Evolutionary conservation across 1,140 invertebrate species (phyloP), one percentile per base, ranked within the genome.

Genomic region (Drosophila pectinifera): DNA sequence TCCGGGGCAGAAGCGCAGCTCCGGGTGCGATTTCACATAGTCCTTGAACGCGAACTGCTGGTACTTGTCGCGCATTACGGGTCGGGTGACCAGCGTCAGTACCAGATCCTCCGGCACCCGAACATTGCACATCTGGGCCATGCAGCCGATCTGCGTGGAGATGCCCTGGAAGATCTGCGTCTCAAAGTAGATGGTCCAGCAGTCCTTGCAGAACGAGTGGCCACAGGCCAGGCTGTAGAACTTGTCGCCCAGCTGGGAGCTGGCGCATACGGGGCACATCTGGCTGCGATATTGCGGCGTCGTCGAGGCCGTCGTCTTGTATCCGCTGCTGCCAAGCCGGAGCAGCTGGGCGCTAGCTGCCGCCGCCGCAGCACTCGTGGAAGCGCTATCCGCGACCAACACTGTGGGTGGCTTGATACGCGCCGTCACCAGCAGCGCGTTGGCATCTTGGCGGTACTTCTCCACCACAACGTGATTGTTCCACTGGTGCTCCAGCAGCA

Each of bases 21-120:
- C 94, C 10, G 97, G 97, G 93, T 98, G 97, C 51, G 97, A 97
- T 91, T 96, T 97, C 1, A 99, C 97, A 93, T 99, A 98, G 93
- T 99, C 98, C 86, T 97, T 95, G 92, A 99, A 99, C 72, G 97
- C 96, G 92, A 98, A 98, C 76, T 98, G 96, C 91, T 99, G 97
- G 94, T 99, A 99, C 89, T 97, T 97, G 89, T 98, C 97, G 61
- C 97, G 93, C 85, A 98, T 94, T 24, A 94, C 94, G 28, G 96
- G 95, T 89, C 96, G 96, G 43, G 94, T 95, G 16, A 99, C 93
- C 77, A 98, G 94, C 49, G 95, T 95, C 46, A 98, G 93, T 22
- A 99, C 97, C 94, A 99, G 98, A 92, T 99, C 98, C 94, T 99
- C 98, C 26, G 98, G 97, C 46, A 97, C 97, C 77, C 98, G 93